Base-by-base conservation (phyloP, 2,113 vertebrate species). In the Okapia johnstoni region DNA sequence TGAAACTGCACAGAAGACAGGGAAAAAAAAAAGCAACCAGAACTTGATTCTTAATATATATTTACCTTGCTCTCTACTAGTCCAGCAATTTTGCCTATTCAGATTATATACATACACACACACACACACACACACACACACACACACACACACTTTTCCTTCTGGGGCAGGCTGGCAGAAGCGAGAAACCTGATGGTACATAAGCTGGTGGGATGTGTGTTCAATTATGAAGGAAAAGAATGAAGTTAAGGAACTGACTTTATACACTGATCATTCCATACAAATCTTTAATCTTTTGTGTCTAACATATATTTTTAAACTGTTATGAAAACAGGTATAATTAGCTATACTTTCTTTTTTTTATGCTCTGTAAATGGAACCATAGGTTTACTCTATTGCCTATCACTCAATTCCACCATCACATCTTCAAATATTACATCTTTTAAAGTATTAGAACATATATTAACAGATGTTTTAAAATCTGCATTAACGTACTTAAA, bases 51-150 rank as follows among this genome's bases (percentile, higher is more conserved):
- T 90, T 54, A 61, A 87, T 36, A 66, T 12, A 54, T 16, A 40
- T 58, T 36, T 90, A 90, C 30, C 14, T 26, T 57, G 61, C 7
- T 84, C 28, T 80, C 30, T 54, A 46, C 40, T 55, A 61, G 86
- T 43, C 55, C 10, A 90, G 15, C 16, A 46, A 19, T 36, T 77
- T 28, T 52, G 26, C 26, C n/a, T 55, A 6, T 52, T 96, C n/a
- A 26, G 46, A 46, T 73, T 15, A 40, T 28, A 48, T 54, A 3
- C 6, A 63, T 7, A 63, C 7, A 63, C 7, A 33, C 0, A 66
- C 16, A 63, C 3, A 66, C 0, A 63, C 7, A 63, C 0, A 66
- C 0, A 66, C 4, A 66, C 0, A 19, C 0, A 36, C 0, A 63
- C 1, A 16, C 1, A 61, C 2, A 61, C 0, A 70, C n/a, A 70